Conservation (phyloP, 2,797 vertebrate genomes). For the Calcarius lapponicus region DNA sequence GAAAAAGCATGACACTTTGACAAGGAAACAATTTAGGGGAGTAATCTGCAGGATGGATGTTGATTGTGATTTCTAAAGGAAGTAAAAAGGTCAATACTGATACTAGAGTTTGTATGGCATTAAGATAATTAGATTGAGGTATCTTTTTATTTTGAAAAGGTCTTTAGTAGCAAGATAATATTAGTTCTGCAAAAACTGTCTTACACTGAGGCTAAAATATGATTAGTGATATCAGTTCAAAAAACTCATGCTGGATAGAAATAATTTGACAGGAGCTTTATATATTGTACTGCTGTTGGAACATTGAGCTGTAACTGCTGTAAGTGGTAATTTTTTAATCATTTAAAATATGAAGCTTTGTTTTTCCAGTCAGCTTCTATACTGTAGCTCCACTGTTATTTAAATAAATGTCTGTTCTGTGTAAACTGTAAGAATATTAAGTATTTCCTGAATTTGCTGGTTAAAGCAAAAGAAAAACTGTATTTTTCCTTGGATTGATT, state of each 20-base stretch:
- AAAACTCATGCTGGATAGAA: conserved; percentile 33
- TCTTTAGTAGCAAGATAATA: conserved; percentile 41
- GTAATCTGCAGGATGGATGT: neutral
- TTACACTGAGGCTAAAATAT: neutral
- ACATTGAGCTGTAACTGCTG: neutral
- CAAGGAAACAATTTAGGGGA: conserved; percentile 50
- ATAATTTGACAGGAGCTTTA: neutral
- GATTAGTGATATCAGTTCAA: conserved; percentile 13
- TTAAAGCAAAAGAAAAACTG: conserved; percentile 5
- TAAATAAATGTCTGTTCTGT: neutral
- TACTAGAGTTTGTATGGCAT: conserved; percentile 34
- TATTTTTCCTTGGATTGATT: conserved; percentile 32
- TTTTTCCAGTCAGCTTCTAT: neutral
- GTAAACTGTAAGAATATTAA: neutral
- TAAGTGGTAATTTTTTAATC: neutral
- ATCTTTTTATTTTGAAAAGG: conserved; percentile 5
- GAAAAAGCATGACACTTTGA: conserved; percentile 18
- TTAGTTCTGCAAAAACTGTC: conserved; percentile 11
- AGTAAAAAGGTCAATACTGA: conserved; percentile 44
- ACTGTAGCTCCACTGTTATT: neutral
- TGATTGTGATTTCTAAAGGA: conserved; percentile 47
- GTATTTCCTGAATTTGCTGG: neutral
- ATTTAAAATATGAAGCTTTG: conserved; percentile 4
- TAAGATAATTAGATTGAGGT: conserved; percentile 49
- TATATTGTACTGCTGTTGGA: neutral